phyloP scores from a whole-genome alignment of 2,888 invertebrate genomes.

The Anarsia innoxiella region DNA sequence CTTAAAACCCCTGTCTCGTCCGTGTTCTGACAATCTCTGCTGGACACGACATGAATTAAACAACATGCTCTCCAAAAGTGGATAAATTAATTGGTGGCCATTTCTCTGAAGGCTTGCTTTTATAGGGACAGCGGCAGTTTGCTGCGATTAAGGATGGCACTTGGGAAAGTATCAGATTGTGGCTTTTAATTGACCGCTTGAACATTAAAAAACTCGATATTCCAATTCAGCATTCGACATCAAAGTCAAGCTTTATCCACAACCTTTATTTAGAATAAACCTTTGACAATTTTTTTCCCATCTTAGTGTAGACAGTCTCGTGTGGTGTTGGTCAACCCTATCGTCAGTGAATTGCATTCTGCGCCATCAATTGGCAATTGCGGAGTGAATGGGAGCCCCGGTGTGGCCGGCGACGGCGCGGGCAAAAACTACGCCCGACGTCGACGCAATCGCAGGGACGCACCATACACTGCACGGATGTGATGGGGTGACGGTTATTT shows the following conservation, averaged over 20 bases:
- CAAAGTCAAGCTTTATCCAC: no score
- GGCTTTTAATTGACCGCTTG: no score
- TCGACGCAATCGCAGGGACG: not conserved
- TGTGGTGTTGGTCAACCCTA: no score
- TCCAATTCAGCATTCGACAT: no score
- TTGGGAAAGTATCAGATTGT: not conserved
- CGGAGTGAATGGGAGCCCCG: conserved; percentile 47
- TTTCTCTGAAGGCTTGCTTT: conserved; percentile 36
- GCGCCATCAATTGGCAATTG: conserved; percentile 54
- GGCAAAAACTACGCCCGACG: conserved; percentile 18
- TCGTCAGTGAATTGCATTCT: conserved; percentile 34
- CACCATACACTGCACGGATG: no score
- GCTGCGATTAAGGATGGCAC: no score
- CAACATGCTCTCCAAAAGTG: conserved; percentile 48
- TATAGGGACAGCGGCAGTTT: conserved; percentile 2
- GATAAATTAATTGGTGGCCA: conserved; percentile 50
- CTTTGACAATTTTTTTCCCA: no score
- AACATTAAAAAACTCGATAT: no score
- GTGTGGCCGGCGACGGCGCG: conserved; percentile 12
- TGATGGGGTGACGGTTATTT: no score
- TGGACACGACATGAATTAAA: conserved; percentile 35
- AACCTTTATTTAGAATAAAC: no score
- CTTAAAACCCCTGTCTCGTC: not conserved
- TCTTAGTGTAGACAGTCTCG: no score
- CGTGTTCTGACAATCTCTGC: not conserved